phyloP scores from a whole-genome alignment of 2,113 vertebrate species.

The Heterochromis multidens region DNA sequence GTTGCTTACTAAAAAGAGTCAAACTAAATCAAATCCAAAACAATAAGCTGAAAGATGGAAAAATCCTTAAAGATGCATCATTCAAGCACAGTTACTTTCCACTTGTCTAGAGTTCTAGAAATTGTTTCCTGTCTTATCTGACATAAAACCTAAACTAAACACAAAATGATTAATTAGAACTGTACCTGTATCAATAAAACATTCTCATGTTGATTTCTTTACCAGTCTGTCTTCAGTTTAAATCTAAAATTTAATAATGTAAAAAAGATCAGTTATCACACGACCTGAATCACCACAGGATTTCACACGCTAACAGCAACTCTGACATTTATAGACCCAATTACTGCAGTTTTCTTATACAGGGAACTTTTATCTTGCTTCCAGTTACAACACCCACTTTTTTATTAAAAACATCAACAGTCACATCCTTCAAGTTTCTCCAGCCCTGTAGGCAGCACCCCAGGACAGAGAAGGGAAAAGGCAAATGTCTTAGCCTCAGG shows the following conservation, averaged over 20 bases:
- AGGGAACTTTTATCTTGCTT: constrained; percentile 29
- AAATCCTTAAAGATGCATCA: too few species aligned
- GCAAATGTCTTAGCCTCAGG: constrained; percentile 53
- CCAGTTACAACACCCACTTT: constrained; percentile 28
- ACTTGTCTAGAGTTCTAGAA: too few species aligned
- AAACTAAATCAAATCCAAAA: too few species aligned
- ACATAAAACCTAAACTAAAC: neutral
- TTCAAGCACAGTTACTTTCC: too few species aligned
- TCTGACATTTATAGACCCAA: neutral
- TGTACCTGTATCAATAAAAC: neutral
- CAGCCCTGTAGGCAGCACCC: constrained; percentile 36
- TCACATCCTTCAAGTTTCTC: constrained; percentile 42
- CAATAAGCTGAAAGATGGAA: too few species aligned
- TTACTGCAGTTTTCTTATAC: constrained; percentile 8
- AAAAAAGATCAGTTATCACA: neutral
- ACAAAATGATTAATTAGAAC: neutral
- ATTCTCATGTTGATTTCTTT: neutral
- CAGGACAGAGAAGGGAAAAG: constrained; percentile 21
- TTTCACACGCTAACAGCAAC: constrained; percentile 1
- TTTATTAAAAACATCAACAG: constrained; percentile 45
- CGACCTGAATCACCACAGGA: neutral
- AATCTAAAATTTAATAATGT: neutral
- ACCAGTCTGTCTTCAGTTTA: neutral
- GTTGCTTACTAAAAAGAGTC: too few species aligned
- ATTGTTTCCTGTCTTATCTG: neutral